These are phyloP conservation scores for Drosophila helvetica DNA, from an alignment of 2,888 invertebrate genomes.

Conservation along the genomic window DNA sequence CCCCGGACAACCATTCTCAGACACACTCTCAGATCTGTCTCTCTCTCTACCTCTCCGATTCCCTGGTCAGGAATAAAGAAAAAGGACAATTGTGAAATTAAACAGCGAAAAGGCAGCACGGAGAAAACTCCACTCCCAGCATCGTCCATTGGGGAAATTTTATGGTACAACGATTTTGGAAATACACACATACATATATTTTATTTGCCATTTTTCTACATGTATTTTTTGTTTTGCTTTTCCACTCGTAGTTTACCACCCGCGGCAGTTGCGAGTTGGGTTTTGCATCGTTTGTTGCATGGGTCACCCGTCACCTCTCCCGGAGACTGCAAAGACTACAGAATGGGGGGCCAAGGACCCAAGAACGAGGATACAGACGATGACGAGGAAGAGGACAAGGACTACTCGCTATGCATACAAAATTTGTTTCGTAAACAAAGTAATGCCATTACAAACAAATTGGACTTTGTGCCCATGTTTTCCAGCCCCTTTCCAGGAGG, in stretches of 20 bases:
- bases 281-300: slow-evolving; percentile 39
- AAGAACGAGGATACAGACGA: neutral
- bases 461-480: slow-evolving; percentile 76
- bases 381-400: slow-evolving; percentile 11
- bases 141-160: slow-evolving; percentile 81
- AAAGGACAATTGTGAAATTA: slow-evolving; percentile 78
- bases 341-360: slow-evolving; percentile 2
- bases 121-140: slow-evolving; percentile 48
- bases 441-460: slow-evolving; percentile 80
- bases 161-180: slow-evolving; percentile 79
- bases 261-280: slow-evolving; percentile 30
- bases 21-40: neutral
- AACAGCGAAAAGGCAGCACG: slow-evolving; percentile 70
- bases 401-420: slow-evolving; percentile 79
- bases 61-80: slow-evolving; percentile 45
- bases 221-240: slow-evolving; percentile 12
- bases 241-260: slow-evolving; percentile 15
- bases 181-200: slow-evolving; percentile 52
- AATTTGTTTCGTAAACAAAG: slow-evolving; percentile 80
- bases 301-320: slow-evolving; percentile 14
- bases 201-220: slow-evolving; percentile 24
- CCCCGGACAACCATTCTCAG: slow-evolving; percentile 1
- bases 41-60: slow-evolving; percentile 8
- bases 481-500: slow-evolving; percentile 21
- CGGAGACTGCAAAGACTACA: neutral